A percentile compares a stretch with the other conserved stretches of the same genome.
phyloP scores from a whole-genome alignment of 2,797 vertebrate genomes.

The Urophycis tenuis region DNA sequence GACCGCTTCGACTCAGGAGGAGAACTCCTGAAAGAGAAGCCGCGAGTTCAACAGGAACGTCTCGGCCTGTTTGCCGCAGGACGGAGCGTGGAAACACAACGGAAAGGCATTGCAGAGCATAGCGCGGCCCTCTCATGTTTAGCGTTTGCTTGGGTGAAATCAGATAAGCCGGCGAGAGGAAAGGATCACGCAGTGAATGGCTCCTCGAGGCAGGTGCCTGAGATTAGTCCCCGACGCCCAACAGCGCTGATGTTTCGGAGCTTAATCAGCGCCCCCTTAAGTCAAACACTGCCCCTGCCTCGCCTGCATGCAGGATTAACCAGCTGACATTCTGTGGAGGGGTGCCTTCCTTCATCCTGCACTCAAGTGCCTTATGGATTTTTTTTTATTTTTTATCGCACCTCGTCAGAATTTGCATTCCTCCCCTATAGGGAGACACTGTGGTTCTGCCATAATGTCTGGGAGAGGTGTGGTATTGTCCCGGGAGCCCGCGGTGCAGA shows the following conservation, averaged over 20 bases:
- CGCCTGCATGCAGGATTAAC: conserved; percentile 28
- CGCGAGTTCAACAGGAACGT: neutral
- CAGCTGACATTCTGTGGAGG: neutral
- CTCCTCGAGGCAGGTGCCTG: conserved; percentile 32
- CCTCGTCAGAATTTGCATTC: neutral
- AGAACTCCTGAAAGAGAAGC: neutral
- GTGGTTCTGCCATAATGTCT: neutral
- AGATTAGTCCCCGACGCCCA: conserved; percentile 36
- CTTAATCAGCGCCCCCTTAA: conserved; percentile 10
- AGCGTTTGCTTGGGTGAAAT: conserved; percentile 22
- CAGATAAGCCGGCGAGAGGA: neutral
- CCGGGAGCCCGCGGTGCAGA: conserved; percentile 31
- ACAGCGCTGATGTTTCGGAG: conserved; percentile 27
- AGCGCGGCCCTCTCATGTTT: conserved; percentile 1
- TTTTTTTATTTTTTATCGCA: neutral
- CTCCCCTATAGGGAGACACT: neutral
- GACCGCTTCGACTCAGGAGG: neutral
- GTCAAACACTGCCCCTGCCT: conserved; percentile 21
- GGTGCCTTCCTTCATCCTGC: neutral
- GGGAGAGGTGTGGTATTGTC: conserved; percentile 21
- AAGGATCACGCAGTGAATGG: neutral
- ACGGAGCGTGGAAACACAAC: neutral
- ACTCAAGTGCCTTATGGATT: neutral
- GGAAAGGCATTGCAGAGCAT: neutral
- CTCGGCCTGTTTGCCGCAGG: neutral